Evolutionary conservation across 2,888 invertebrate species (phyloP).

Genomic region (Oscheius onirici): DNA sequence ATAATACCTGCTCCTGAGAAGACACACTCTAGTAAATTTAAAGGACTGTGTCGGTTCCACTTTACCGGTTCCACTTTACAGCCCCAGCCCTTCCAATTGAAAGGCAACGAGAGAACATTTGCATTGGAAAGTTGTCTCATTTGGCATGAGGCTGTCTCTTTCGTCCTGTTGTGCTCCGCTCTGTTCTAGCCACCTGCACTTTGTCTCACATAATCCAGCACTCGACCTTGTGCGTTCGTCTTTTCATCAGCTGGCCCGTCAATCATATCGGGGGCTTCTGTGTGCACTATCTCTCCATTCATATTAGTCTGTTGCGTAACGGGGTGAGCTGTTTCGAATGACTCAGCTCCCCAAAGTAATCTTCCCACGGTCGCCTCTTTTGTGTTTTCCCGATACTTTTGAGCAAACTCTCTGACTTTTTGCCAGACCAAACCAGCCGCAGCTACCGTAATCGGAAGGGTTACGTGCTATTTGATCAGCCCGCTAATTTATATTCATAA

Average conservation of each 20-base stretch:
- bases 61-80: too few species aligned
- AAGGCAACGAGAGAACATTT: constrained; percentile 4
- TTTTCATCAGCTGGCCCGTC: constrained; percentile 29
- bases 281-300: not conserved
- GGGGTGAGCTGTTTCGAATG: not conserved
- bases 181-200: constrained; percentile 23
- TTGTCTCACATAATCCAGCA: not conserved
- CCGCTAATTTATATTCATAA: constrained; percentile 34
- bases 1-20: too few species aligned
- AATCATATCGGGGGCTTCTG: constrained; percentile 17
- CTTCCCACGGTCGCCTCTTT: constrained; percentile 8
- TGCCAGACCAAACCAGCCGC: not conserved
- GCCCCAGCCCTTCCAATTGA: constrained; percentile 2
- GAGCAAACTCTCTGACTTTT: constrained; percentile 15
- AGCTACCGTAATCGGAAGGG: constrained; percentile 28
- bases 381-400: too few species aligned
- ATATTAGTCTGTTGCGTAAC: constrained; percentile 22
- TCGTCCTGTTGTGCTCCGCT: too few species aligned
- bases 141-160: not conserved
- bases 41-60: too few species aligned
- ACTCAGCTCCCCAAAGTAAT: not conserved
- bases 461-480: constrained; percentile 32
- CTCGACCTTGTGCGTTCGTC: constrained; percentile 30
- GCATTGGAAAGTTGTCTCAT: not conserved
- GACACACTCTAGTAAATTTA: too few species aligned